Conservation (phyloP, 2,797 vertebrate species). For the Argentina silus region DNA sequence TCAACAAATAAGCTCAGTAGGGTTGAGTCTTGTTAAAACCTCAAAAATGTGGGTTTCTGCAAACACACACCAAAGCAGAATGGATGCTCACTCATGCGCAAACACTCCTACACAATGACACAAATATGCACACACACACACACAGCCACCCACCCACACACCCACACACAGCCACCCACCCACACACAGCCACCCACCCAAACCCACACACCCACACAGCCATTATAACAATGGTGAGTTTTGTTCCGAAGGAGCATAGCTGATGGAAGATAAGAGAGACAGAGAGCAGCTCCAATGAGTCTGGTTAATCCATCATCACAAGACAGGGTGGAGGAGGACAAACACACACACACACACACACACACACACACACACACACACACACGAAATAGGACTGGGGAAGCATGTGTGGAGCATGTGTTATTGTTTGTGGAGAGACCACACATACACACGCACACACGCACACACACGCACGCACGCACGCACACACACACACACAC, state of each 20-base stretch:
- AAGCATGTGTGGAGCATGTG: background rate
- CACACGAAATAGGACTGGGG: background rate
- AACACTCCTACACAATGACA: no score
- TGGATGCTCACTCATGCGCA: background rate
- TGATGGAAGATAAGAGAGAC: slow-evolving; percentile 64
- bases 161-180: no score
- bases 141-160: no score
- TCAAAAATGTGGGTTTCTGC: no score
- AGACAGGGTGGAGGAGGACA: slow-evolving; percentile 55
- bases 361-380: slow-evolving; percentile 9
- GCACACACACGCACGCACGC: no score
- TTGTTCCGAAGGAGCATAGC: no score
- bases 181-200: no score
- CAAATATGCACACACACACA: no score
- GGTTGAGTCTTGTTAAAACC: background rate
- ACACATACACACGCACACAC: background rate
- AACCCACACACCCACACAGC: background rate
- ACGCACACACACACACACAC: no score
- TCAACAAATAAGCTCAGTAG: background rate
- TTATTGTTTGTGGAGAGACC: no score
- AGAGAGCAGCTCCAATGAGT: slow-evolving; percentile 59
- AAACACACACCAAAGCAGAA: background rate
- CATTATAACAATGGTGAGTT: no score
- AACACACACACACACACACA: slow-evolving; percentile 8
- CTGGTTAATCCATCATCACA: slow-evolving; percentile 73